A percentile compares a stretch with the other conserved stretches of the same genome.
Evolutionary conservation across 1,140 invertebrate genomes (phyloP).

Genomic region (Yoshiicerus persimilis): DNA sequence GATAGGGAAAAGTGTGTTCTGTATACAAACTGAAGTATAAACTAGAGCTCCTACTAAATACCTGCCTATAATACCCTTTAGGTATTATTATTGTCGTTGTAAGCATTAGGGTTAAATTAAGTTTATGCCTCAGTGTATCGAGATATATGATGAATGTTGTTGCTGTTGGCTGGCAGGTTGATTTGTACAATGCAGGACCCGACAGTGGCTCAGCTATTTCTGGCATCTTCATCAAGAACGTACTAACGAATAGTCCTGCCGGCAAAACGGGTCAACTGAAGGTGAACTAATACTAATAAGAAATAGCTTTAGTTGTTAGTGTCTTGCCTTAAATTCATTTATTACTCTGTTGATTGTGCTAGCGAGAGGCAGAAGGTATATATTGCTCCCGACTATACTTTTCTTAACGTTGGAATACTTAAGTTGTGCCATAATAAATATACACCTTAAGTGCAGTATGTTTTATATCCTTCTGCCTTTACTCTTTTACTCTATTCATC

Average conservation of each 20-base stretch:
- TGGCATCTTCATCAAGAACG: slow-evolving; percentile 98
- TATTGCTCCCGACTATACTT: too few relatives aligned
- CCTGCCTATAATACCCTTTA: not conserved
- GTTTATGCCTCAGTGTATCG: not conserved
- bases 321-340: not conserved
- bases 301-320: not conserved
- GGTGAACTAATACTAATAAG: slow-evolving; percentile 57
- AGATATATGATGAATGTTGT: slow-evolving; percentile 1
- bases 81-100: not conserved
- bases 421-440: too few relatives aligned
- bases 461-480: too few relatives aligned
- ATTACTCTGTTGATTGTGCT: not conserved
- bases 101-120: not conserved
- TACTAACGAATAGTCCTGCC: slow-evolving; percentile 91
- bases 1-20: too few relatives aligned
- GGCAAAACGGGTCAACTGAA: slow-evolving; percentile 83
- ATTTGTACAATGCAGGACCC: slow-evolving; percentile 60
- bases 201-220: slow-evolving; percentile 64
- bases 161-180: slow-evolving; percentile 56
- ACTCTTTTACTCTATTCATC: too few relatives aligned
- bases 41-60: not conserved
- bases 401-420: too few relatives aligned
- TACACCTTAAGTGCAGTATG: too few relatives aligned
- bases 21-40: not conserved
- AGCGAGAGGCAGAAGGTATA: not conserved